Conservation (phyloP, 2,888 invertebrate species). For the Acleris emargana region DNA sequence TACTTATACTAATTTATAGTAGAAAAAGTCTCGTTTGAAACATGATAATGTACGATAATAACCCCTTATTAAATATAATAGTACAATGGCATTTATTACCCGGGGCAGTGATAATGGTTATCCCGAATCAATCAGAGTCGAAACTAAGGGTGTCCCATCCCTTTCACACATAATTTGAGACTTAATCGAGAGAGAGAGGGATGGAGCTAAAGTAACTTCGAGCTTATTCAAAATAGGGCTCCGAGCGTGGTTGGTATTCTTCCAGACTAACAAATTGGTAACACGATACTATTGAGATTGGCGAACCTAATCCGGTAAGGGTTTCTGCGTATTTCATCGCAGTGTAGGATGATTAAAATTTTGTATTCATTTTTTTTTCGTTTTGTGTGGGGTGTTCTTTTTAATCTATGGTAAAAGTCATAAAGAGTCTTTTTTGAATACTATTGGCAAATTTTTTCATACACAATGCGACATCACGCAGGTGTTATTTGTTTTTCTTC, state of each 20-base stretch:
- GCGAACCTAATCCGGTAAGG: slow-evolving; percentile 1
- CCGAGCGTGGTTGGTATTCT: slow-evolving; percentile 5
- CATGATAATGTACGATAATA: slow-evolving; percentile 1
- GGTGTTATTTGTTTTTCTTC: too few species aligned
- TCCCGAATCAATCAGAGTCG: too few species aligned
- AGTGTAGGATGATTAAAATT: background rate
- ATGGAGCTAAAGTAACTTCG: too few species aligned
- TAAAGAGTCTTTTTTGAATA: too few species aligned
- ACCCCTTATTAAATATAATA: slow-evolving; percentile 3
- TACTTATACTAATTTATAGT: too few species aligned
- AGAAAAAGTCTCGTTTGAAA: too few species aligned
- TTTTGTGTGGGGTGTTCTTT: background rate
- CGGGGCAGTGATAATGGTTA: background rate
- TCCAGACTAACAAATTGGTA: slow-evolving; percentile 24
- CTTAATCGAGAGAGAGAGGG: too few species aligned
- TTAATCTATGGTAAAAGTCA: too few species aligned
- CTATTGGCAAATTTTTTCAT: too few species aligned
- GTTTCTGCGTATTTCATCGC: background rate
- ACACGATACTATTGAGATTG: slow-evolving; percentile 24
- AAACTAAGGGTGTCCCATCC: too few species aligned
- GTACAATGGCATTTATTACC: background rate
- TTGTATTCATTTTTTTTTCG: background rate
- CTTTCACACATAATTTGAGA: too few species aligned
- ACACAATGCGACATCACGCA: too few species aligned
- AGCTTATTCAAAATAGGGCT: background rate